These are phyloP conservation scores for Sialia sialis DNA, from an alignment of 2,113 vertebrate genomes.

Conservation along the genomic window DNA sequence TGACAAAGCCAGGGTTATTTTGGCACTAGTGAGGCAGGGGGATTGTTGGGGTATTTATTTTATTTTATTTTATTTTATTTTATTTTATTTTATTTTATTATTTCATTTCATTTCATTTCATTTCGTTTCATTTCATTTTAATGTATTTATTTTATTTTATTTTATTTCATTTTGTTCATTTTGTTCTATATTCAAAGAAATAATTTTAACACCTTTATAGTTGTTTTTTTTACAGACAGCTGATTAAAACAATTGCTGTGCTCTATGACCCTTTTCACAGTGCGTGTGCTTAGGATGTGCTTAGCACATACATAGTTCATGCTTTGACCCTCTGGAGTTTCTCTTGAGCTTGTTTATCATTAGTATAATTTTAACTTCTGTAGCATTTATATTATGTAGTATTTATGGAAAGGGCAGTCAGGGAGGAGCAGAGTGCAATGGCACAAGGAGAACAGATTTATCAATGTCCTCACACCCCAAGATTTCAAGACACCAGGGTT, in stretches of 20 bases:
- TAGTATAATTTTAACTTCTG: not conserved
- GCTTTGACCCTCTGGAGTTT: not conserved
- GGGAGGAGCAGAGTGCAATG: not conserved
- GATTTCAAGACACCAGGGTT: not conserved
- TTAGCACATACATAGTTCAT: not conserved
- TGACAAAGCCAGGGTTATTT: not conserved
- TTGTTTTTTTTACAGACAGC: not conserved
- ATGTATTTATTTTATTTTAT: not conserved
- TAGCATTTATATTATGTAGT: not conserved
- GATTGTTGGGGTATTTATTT: not conserved
- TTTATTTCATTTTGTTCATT: not conserved
- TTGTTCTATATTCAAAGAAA: not conserved
- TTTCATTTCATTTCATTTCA: not conserved
- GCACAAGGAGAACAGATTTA: not conserved
- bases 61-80: not conserved
- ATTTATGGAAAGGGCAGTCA: not conserved
- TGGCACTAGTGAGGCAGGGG: not conserved
- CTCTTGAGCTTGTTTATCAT: not conserved
- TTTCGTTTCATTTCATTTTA: no score
- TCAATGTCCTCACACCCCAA: not conserved
- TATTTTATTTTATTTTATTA: accelerated
- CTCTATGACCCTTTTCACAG: not conserved
- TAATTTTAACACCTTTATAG: not conserved
- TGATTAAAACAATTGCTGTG: not conserved
- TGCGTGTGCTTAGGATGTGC: accelerated